Percentiles rank a stretch among this genome's conserved stretches.
Evolutionary conservation across 2,113 vertebrate species (phyloP).

Genomic region (Gasterosteus nipponicus): DNA sequence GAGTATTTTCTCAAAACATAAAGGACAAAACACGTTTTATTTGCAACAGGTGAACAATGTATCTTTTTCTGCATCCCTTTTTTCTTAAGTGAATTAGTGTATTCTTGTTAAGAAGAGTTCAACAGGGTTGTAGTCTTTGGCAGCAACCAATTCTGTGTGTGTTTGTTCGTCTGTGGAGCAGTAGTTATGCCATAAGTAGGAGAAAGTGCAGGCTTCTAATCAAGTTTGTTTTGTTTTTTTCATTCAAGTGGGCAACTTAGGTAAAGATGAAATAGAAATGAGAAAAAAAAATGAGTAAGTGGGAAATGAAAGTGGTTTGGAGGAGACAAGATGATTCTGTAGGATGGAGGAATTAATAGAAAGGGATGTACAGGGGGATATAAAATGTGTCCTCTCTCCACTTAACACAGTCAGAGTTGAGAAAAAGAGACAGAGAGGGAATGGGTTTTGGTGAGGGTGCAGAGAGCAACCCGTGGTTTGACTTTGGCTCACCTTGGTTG

Average conservation of each 20-base stretch:
- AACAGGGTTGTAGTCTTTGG: neutral
- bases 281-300: conserved; percentile 30
- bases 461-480: conserved; percentile 62
- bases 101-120: rapidly evolving
- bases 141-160: neutral
- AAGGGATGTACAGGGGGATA: neutral
- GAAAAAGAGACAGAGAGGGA: conserved; percentile 32
- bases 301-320: conserved; percentile 36
- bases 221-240: neutral
- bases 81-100: neutral
- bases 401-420: conserved; percentile 29
- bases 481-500: conserved; percentile 69
- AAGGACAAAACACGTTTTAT: neutral
- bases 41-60: neutral
- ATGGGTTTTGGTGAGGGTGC: conserved; percentile 48
- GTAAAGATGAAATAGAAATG: conserved; percentile 43
- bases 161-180: neutral
- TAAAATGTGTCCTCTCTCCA: conserved; percentile 22
- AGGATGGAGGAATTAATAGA: neutral
- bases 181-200: neutral
- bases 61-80: neutral
- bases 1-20: neutral
- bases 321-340: conserved; percentile 8
- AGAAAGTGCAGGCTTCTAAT: conserved; percentile 13
- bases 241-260: conserved; percentile 20